phyloP scores from a whole-genome alignment of 1,140 invertebrate genomes.

The Teleogryllus occipitalis region DNA sequence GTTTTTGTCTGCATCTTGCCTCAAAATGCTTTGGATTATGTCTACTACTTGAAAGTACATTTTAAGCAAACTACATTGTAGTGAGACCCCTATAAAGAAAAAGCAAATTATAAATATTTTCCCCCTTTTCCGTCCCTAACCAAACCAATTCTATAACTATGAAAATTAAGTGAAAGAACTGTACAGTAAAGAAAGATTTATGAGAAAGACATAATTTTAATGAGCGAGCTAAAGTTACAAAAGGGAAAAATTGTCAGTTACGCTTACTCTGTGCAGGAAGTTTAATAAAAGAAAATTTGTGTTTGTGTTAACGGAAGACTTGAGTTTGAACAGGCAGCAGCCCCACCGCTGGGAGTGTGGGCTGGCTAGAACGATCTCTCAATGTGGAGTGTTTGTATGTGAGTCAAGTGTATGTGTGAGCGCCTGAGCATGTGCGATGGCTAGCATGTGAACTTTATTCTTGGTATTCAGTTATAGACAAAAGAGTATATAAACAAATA shows the following conservation, averaged over 20 bases:
- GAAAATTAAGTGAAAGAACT: constrained; percentile 5
- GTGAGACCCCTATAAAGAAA: background rate
- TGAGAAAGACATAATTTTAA: background rate
- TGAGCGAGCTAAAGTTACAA: background rate
- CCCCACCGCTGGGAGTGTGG: background rate
- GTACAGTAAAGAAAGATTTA: background rate
- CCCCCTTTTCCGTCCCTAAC: constrained; percentile 2
- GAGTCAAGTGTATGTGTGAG: background rate
- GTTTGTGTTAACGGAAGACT: constrained; percentile 4
- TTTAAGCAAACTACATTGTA: background rate
- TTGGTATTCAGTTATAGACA: constrained; percentile 5
- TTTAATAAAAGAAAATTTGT: constrained; percentile 2
- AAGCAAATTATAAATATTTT: constrained; percentile 2
- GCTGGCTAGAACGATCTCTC: constrained; percentile 3
- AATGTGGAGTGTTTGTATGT: background rate
- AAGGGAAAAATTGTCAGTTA: constrained; percentile 5
- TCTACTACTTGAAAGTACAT: background rate
- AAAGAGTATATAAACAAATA: constrained; percentile 6
- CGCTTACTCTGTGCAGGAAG: constrained; percentile 3
- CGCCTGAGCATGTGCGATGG: background rate
- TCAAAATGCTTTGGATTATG: background rate
- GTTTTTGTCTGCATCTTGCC: background rate
- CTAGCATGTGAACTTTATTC: constrained; percentile 4
- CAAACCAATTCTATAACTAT: constrained; percentile 1
- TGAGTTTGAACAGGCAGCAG: background rate